Conservation (phyloP, 2,113 vertebrate species). For the Sapajus apella region DNA sequence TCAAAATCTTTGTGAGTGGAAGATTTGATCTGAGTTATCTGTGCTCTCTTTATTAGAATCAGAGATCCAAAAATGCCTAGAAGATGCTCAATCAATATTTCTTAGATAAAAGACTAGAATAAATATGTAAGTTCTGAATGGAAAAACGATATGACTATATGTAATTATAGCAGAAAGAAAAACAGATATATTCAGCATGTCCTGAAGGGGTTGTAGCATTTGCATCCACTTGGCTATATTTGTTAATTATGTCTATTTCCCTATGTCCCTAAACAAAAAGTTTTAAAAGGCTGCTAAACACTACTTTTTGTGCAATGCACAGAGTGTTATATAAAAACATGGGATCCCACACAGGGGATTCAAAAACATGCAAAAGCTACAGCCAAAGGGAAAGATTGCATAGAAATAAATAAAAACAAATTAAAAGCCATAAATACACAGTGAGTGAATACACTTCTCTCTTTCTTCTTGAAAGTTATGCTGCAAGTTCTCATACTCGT, state of each 20-base stretch:
- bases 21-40: not conserved
- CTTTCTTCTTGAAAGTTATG: not conserved
- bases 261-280: not conserved
- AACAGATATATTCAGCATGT: accelerated
- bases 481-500: not conserved
- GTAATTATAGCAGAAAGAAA: not conserved
- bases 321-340: not conserved
- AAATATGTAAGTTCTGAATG: not conserved
- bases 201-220: not conserved
- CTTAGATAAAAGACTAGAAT: not conserved
- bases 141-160: accelerated
- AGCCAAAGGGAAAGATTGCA: not conserved
- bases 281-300: no score
- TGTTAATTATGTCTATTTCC: not conserved
- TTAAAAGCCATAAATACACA: not conserved
- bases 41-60: not conserved
- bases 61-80: not conserved
- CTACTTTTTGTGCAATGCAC: not conserved
- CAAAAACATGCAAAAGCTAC: no score
- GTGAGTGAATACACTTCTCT: not conserved
- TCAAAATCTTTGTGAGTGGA: not conserved
- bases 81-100: not conserved
- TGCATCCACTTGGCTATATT: not conserved
- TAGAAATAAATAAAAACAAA: not conserved
- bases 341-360: no score